Conservation (phyloP, 2,797 vertebrate genomes). For the Smutsia gigantea region DNA sequence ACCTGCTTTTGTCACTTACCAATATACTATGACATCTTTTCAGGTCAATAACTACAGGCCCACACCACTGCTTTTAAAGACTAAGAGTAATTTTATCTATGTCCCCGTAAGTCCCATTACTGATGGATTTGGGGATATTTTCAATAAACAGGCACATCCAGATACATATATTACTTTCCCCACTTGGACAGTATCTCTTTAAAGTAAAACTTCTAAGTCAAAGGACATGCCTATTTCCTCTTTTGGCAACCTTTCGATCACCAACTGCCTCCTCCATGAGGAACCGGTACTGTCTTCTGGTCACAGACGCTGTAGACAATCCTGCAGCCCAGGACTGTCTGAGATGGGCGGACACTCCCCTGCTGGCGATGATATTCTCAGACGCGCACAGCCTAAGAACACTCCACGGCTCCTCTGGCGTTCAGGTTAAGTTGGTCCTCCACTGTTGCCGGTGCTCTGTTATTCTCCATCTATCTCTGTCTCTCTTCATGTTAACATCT, state of each 20-base stretch:
- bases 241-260: not conserved
- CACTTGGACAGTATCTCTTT: not conserved
- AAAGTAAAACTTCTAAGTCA: not conserved
- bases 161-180: not conserved
- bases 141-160: not conserved
- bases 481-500: not conserved
- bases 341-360: not conserved
- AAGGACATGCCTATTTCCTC: not conserved
- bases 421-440: rapidly evolving
- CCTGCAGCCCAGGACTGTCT: rapidly evolving
- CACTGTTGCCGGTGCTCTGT: not conserved
- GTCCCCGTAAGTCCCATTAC: not conserved
- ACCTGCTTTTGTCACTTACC: not conserved
- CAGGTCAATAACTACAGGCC: not conserved
- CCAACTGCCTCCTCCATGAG: not conserved
- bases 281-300: not conserved
- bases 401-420: rapidly evolving
- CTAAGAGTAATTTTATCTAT: not conserved
- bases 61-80: not conserved
- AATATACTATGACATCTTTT: not conserved
- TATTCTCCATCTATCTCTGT: not conserved
- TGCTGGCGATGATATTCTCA: not conserved
- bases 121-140: not conserved
- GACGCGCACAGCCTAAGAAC: not conserved
- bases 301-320: not conserved